Evolutionary conservation across 2,113 vertebrate genomes (phyloP).

Genomic region (Raphicerus campestris): DNA sequence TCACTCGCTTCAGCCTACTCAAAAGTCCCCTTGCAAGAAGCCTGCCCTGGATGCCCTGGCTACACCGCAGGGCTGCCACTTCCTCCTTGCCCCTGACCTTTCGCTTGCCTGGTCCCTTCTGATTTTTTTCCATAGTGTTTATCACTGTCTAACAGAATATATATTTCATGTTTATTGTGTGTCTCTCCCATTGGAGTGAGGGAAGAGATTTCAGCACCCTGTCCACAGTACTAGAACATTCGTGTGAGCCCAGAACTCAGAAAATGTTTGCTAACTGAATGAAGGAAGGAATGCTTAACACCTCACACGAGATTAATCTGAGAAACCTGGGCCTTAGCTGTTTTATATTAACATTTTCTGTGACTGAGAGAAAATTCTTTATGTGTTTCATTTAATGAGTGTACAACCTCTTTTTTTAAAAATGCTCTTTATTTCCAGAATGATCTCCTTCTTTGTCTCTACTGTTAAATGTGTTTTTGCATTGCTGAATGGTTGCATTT

Average conservation of each 20-base stretch:
- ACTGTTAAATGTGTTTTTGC: background rate
- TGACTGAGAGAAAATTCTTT: background rate
- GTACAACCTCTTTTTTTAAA: background rate
- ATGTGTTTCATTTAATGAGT: background rate
- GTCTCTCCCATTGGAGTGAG: background rate
- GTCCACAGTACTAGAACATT: background rate
- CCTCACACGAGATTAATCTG: background rate
- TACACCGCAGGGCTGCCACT: background rate
- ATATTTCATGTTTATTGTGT: background rate
- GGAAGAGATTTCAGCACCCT: background rate
- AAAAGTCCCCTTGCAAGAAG: background rate
- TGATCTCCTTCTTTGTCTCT: background rate
- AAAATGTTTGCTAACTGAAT: background rate
- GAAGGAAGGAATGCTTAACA: background rate
- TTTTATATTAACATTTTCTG: background rate
- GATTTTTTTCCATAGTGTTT: background rate
- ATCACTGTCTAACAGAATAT: background rate
- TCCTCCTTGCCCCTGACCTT: background rate
- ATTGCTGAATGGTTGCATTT: background rate
- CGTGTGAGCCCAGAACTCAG: background rate
- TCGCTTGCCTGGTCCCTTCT: background rate
- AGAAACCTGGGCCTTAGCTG: background rate
- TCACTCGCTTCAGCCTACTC: background rate
- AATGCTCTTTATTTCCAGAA: background rate
- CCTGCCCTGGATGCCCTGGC: background rate